Base-by-base conservation (phyloP, 2,113 vertebrate species). In the Platichthys stellatus region DNA sequence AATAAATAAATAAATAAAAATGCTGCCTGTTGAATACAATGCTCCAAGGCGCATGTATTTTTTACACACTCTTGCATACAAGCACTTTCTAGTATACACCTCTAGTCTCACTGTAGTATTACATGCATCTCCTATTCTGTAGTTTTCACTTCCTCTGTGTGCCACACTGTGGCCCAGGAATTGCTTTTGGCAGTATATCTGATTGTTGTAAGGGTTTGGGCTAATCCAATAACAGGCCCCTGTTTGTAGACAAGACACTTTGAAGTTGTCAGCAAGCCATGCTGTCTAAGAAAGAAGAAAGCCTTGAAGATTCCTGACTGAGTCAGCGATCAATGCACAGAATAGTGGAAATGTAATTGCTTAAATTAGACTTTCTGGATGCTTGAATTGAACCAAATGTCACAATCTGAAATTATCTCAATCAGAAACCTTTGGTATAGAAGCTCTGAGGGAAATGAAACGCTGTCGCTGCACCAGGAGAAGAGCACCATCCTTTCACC, bases 201-300 rank as follows among this genome's bases (percentile, higher is more conserved):
- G 54, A 80, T 77, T 71, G 57, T 61, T 83, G 69, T 80, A 74
- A 70, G 70, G 47, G 70, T 86, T 86, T 80, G 70, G 60, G 56
- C 76, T 91, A 88, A 91, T 92, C 88, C 86, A 89, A 88, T 88
- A 85, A 87, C 72, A 57, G 54, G 31, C 57, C 61, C 72, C 51
- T 72, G 78, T 84, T 83, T 76, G 78, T 56, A 75, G 78, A 79
- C 81, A 70, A 80, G 74, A 79, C 79, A 56, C 76, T 80, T 74
- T 86, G 85, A 76, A 85, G 81, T 84, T 89, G 86, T 89, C 77
- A 83, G 76, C 60, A 72, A 75, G 69, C 63, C 69, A 80, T 47
- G 79, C 77, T 74, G 69, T 66, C 72, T 74, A 74, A 86, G 72
- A 81, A 80, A 74, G 72, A 63, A 81, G 63, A 72, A 72, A 65